phyloP scores from a whole-genome alignment of 2,797 vertebrate genomes.

The Phoeniculus purpureus region DNA sequence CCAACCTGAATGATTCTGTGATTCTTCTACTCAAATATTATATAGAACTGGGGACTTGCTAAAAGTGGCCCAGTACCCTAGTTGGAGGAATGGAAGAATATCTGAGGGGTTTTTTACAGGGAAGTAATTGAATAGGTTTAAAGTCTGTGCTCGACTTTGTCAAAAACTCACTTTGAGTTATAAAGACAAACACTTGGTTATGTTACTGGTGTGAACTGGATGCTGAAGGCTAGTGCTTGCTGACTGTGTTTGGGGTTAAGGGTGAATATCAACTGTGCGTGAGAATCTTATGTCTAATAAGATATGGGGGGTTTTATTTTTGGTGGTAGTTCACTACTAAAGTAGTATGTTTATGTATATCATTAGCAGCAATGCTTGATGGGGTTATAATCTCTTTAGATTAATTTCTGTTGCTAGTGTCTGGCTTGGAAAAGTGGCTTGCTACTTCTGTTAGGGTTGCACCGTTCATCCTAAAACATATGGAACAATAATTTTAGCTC shows the following conservation, averaged over 20 bases:
- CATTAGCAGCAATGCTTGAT: neutral
- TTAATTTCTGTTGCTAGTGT: neutral
- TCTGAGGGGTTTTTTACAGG: neutral
- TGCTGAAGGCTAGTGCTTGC: neutral
- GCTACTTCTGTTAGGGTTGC: neutral
- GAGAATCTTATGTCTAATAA: neutral
- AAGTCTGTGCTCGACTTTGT: neutral
- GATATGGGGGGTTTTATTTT: neutral
- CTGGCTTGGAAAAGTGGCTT: neutral
- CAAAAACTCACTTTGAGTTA: neutral
- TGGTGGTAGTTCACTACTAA: neutral
- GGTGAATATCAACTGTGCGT: neutral
- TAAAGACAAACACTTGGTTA: neutral
- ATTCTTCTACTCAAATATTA: neutral
- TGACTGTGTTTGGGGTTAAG: neutral
- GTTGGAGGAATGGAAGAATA: neutral
- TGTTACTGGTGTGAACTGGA: neutral
- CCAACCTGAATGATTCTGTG: no score
- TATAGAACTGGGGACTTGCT: neutral
- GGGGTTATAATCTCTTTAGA: neutral
- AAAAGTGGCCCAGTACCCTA: neutral
- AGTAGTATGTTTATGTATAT: neutral
- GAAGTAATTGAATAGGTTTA: neutral
- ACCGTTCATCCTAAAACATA: neutral
- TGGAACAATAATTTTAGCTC: neutral